Evolutionary conservation across 2,888 invertebrate species (phyloP).

Genomic region (Clunio marinus): DNA sequence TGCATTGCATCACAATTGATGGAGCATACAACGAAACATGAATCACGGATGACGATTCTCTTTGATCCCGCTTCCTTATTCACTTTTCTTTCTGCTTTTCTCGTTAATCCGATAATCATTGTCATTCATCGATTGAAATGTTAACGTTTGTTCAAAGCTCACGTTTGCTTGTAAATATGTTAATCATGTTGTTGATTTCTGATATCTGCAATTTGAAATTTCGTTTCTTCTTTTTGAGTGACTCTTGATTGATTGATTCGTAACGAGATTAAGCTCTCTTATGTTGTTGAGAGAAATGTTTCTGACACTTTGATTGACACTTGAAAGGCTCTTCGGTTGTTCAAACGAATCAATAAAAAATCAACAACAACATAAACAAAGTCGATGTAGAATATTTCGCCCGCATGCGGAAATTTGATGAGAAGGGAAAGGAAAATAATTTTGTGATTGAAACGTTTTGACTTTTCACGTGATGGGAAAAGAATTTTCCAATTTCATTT

Average conservation of each 20-base stretch:
- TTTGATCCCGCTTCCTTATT: no score
- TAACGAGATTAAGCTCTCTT: slow-evolving; percentile 30
- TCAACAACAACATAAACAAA: slow-evolving; percentile 18
- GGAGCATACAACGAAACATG: neutral
- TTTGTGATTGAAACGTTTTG: neutral
- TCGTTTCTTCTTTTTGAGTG: neutral
- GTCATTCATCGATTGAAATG: neutral
- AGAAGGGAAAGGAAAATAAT: neutral
- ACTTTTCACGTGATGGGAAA: slow-evolving; percentile 5
- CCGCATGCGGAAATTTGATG: neutral
- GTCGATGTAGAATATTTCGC: no score
- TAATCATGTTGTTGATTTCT: slow-evolving; percentile 10
- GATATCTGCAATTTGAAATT: neutral
- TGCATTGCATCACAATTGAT: neutral
- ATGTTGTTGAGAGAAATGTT: neutral
- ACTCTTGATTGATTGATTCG: slow-evolving; percentile 28
- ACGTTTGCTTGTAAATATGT: slow-evolving; percentile 15
- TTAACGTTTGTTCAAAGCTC: neutral
- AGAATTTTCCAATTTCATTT: neutral
- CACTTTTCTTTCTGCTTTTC: no score
- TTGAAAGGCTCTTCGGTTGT: slow-evolving; percentile 32
- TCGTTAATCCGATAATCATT: no score
- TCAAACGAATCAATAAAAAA: slow-evolving; percentile 26
- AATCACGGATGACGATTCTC: slow-evolving; percentile 4
- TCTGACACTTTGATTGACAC: slow-evolving; percentile 34